phyloP scores from a whole-genome alignment of 2,113 vertebrate species.

The Stegastes partitus region DNA sequence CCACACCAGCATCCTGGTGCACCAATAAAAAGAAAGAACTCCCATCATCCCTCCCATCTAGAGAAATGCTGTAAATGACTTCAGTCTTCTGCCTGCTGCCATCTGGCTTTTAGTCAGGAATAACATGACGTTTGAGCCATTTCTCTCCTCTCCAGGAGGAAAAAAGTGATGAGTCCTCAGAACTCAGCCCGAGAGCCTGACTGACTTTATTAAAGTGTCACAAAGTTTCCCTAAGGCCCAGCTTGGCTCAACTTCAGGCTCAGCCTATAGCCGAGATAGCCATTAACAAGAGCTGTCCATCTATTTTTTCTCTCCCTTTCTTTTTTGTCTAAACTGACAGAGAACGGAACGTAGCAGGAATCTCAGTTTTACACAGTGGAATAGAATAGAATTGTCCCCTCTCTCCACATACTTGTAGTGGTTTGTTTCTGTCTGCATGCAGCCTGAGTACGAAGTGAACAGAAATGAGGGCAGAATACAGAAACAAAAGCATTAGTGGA shows the following conservation, averaged over 20 bases:
- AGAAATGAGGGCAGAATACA: conserved; percentile 69
- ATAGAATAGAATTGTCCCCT: conserved; percentile 24
- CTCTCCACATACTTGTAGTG: conserved; percentile 21
- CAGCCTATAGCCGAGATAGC: conserved; percentile 44
- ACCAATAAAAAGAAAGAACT: conserved; percentile 43
- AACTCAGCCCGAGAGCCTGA: conserved; percentile 53
- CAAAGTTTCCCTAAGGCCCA: conserved; percentile 62
- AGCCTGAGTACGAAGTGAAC: conserved; percentile 70
- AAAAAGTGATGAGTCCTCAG: conserved; percentile 74
- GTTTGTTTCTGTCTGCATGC: conserved; percentile 29
- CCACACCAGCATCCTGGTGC: conserved; percentile 11
- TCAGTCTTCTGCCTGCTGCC: conserved; percentile 58
- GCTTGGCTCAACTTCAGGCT: conserved; percentile 47
- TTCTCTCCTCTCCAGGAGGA: conserved; percentile 50
- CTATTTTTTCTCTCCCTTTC: conserved; percentile 15
- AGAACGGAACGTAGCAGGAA: conserved; percentile 7
- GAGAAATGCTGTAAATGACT: conserved; percentile 50
- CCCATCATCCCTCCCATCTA: not conserved
- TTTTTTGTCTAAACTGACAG: conserved; percentile 21
- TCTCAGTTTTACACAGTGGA: conserved; percentile 25
- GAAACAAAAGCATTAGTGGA: conserved; percentile 19
- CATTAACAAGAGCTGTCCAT: conserved; percentile 45
- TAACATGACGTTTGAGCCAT: conserved; percentile 47
- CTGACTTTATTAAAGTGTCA: conserved; percentile 74
- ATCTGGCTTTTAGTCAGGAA: conserved; percentile 75